phyloP scores from a whole-genome alignment of 1,140 invertebrate genomes.

The Colletes latitarsis region DNA sequence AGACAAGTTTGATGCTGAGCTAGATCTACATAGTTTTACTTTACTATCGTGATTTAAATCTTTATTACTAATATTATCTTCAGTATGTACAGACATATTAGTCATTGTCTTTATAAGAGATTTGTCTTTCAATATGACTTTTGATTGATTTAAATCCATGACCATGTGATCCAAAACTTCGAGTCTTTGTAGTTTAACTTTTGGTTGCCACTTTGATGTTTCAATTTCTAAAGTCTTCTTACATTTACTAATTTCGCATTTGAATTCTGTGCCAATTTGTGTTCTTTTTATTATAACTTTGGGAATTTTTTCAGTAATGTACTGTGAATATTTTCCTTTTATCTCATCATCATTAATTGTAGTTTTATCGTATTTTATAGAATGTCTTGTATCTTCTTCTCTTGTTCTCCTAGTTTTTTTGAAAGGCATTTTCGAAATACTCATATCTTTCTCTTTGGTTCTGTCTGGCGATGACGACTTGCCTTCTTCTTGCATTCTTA shows the following conservation, averaged over 20 bases:
- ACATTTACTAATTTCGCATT: conserved; percentile 77
- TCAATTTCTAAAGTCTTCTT: conserved; percentile 65
- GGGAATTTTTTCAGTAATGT: conserved; percentile 72
- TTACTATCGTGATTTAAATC: background rate
- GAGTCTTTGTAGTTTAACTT: conserved; percentile 75
- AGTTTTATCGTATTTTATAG: conserved; percentile 33
- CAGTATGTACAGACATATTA: background rate
- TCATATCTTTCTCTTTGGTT: conserved; percentile 36
- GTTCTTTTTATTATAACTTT: conserved; percentile 79
- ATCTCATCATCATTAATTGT: conserved; percentile 39
- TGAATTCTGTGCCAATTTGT: conserved; percentile 77
- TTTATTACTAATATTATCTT: conserved; percentile 40
- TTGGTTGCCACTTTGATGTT: conserved; percentile 73
- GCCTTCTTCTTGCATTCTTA: conserved; percentile 63
- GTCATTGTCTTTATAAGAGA: background rate
- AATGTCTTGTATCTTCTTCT: conserved; percentile 26
- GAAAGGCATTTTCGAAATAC: conserved; percentile 7
- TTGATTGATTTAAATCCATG: conserved; percentile 72
- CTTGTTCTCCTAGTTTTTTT: conserved; percentile 39
- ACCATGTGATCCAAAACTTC: conserved; percentile 76
- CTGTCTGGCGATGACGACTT: conserved; percentile 38
- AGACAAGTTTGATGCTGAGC: conserved; percentile 62
- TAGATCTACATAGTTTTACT: conserved; percentile 62
- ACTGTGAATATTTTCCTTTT: conserved; percentile 44
- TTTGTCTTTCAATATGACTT: conserved; percentile 47